These are phyloP conservation scores for Bergia sp. DNA, from an alignment of 92 coral and sea anemone species.

Conservation along the genomic window DNA sequence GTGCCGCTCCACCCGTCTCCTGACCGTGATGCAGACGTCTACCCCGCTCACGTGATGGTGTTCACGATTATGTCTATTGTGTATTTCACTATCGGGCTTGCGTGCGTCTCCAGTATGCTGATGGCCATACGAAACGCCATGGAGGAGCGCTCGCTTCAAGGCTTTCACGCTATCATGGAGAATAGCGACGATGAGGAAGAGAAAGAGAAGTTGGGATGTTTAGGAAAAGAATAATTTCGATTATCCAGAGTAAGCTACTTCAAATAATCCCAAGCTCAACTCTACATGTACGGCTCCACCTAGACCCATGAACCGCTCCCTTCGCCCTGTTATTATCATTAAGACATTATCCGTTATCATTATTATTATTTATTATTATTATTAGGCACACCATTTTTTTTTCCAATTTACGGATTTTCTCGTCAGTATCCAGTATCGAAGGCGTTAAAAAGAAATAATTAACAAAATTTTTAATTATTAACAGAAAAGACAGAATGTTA, in stretches of 20 bases:
- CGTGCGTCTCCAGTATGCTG: constrained; percentile 93
- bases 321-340: too few relatives aligned
- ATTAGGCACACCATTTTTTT: too few relatives aligned
- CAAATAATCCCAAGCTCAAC: background rate
- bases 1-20: constrained; percentile 98
- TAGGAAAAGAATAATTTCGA: background rate
- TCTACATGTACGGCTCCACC: background rate
- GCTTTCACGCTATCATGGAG: constrained; percentile 83
- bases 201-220: background rate
- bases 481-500: too few relatives aligned
- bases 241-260: background rate
- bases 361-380: too few relatives aligned
- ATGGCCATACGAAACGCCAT: constrained; percentile 91
- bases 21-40: constrained; percentile 81
- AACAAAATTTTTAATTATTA: too few relatives aligned
- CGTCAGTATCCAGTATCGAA: too few relatives aligned
- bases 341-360: too few relatives aligned
- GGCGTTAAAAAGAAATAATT: too few relatives aligned
- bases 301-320: too few relatives aligned
- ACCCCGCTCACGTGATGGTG: constrained; percentile 83
- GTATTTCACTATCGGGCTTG: constrained; percentile 94
- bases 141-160: constrained; percentile 91
- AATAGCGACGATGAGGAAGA: constrained; percentile 66
- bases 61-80: constrained; percentile 90
- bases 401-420: too few relatives aligned